These are phyloP conservation scores for Heliconius cydno DNA, from an alignment of 2,888 invertebrate genomes.

Conservation along the genomic window DNA sequence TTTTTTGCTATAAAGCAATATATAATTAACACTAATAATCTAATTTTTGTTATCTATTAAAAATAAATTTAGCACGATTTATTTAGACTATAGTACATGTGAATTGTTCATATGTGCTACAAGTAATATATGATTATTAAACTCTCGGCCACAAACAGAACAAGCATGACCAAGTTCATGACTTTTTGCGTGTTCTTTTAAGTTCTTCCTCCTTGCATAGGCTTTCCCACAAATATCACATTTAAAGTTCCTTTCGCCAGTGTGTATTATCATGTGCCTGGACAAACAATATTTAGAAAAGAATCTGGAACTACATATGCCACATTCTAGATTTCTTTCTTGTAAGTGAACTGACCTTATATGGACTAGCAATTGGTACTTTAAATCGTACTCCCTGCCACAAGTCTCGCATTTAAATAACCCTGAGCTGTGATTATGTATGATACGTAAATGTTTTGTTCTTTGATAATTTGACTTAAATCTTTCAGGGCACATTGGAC, in stretches of 20 bases:
- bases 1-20: slow-evolving; percentile 1
- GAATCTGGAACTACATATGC: slow-evolving; percentile 65
- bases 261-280: slow-evolving; percentile 79
- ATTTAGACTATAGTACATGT: slow-evolving; percentile 25
- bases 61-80: slow-evolving; percentile 19
- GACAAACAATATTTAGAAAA: slow-evolving; percentile 71
- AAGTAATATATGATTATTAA: slow-evolving; percentile 54
- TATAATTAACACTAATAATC: neutral
- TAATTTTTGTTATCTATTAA: neutral
- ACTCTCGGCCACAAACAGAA: slow-evolving; percentile 57
- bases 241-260: slow-evolving; percentile 76
- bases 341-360: slow-evolving; percentile 70
- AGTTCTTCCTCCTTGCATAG: slow-evolving; percentile 65
- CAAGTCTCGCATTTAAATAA: slow-evolving; percentile 67
- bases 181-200: slow-evolving; percentile 61
- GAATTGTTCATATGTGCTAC: slow-evolving; percentile 53
- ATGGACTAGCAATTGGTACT: slow-evolving; percentile 66
- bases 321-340: slow-evolving; percentile 69
- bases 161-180: slow-evolving; percentile 58
- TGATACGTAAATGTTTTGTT: slow-evolving; percentile 67
- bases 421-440: slow-evolving; percentile 63
- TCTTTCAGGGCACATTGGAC: slow-evolving; percentile 69
- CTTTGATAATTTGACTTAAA: slow-evolving; percentile 71
- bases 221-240: slow-evolving; percentile 77
- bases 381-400: slow-evolving; percentile 66